Conservation (phyloP, 53 echinoderm and acorn worm genomes). For the Mesocentrotus franciscanus region DNA sequence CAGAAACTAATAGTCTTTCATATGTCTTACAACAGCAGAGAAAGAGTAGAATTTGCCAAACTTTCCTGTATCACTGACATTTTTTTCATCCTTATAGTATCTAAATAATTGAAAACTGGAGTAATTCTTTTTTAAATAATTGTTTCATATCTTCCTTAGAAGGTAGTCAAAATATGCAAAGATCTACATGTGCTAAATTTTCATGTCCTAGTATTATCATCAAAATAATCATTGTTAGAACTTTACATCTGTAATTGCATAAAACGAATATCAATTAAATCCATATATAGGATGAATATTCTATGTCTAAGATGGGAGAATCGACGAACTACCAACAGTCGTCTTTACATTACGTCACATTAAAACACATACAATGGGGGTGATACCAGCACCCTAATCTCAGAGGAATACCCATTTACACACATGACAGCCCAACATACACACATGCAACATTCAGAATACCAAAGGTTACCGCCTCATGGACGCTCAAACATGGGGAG, state of each 20-base stretch:
- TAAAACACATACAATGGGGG: neutral
- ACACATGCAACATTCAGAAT: constrained; percentile 52
- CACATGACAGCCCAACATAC: constrained; percentile 29
- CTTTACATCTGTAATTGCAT: neutral
- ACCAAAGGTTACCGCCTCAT: constrained; percentile 60
- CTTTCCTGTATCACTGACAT: neutral
- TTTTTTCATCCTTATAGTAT: neutral
- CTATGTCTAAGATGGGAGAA: neutral
- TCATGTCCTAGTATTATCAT: neutral
- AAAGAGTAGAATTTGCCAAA: neutral
- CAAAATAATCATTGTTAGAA: neutral
- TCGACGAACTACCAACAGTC: neutral
- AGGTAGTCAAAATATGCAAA: neutral
- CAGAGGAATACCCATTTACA: constrained; percentile 17
- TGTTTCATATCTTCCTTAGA: constrained; percentile 31
- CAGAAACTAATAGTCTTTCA: neutral
- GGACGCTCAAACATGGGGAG: neutral
- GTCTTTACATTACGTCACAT: neutral
- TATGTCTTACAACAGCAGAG: neutral
- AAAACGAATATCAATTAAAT: neutral
- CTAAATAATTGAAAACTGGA: neutral
- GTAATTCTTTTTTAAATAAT: neutral
- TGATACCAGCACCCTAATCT: neutral
- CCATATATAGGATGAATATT: neutral
- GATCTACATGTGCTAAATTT: neutral